Evolutionary conservation across 2,888 invertebrate species (phyloP), one percentile per base, ranked within the genome.

Genomic region (Agrochola circellaris): DNA sequence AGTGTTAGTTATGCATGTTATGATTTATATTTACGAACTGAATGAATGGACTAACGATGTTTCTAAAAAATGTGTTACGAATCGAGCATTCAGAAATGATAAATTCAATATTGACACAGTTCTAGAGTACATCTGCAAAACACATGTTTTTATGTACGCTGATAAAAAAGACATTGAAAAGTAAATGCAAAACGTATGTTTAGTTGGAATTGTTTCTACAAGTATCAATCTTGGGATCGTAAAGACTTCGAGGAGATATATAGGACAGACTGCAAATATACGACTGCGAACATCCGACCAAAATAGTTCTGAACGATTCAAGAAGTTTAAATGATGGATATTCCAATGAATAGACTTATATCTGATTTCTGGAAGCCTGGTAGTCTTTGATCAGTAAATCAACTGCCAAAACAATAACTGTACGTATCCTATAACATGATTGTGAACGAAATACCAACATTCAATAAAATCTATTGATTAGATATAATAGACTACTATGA

Each of bases 191-290:
- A 86, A 79, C 72, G 45, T 68, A 68, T 76, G 58, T 73, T 69
- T 48, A 48, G 62, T 68, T 76, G 64, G 76, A 64, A 70, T 83
- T 74, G 72, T 86, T 87, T 77, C 75, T 79, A 75, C 67, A 85
- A 73, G 73, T 79, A 75, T 83, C 70, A 72, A 86, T 86, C 86
- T 80, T 76, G 72, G 61, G 58, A 70, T 75, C 73, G 83, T 86
- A 78, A 82, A 83, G 71, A 62, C 77, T 81, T 75, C 58, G 42
- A 58, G 15, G 80, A 82, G 80, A 88, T 88, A 86, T 83, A 86
- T 83, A 62, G 54, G 80, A 78, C 74, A 75, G 73, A 70, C 54
- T 62, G 80, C 67, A 80, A 80, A 88, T 80, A 88, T 86, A 86
- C 80, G 76, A 80, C 42, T 73, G 69, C 38, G 62, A 80, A 84